phyloP scores from a whole-genome alignment of 2,113 vertebrate species.

The Clinocottus analis region DNA sequence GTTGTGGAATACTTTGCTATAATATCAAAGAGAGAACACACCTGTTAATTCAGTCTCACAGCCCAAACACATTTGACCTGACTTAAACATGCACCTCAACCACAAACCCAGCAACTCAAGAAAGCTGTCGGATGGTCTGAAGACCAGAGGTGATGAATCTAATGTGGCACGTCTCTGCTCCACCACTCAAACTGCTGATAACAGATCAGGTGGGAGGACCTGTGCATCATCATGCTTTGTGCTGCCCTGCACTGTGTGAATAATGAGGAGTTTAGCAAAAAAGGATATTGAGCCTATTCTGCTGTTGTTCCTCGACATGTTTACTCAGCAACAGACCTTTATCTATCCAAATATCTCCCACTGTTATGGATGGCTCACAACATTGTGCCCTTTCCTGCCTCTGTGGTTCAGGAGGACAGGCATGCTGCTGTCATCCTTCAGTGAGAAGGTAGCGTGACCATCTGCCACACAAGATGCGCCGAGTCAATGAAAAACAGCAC shows the following conservation, averaged over 20 bases:
- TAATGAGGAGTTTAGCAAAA: slow-evolving; percentile 60
- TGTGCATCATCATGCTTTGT: slow-evolving; percentile 54
- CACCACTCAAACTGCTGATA: slow-evolving; percentile 44
- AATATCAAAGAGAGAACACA: background rate
- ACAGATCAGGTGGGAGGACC: slow-evolving; percentile 47
- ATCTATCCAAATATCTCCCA: slow-evolving; percentile 36
- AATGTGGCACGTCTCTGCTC: slow-evolving; percentile 20
- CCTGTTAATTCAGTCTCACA: background rate
- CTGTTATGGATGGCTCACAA: slow-evolving; percentile 13
- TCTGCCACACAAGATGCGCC: slow-evolving; percentile 59
- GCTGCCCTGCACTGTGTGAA: slow-evolving; percentile 19
- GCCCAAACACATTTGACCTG: slow-evolving; percentile 49
- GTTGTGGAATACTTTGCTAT: background rate
- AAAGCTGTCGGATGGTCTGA: background rate
- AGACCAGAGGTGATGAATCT: slow-evolving; percentile 2
- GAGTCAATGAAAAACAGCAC: slow-evolving; percentile 35
- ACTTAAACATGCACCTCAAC: slow-evolving; percentile 37
- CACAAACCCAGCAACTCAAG: slow-evolving; percentile 6
- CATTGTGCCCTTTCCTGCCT: slow-evolving; percentile 21
- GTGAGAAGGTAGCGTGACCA: slow-evolving; percentile 63
- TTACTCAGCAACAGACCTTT: slow-evolving; percentile 36
- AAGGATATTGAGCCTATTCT: slow-evolving; percentile 35
- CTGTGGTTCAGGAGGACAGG: slow-evolving; percentile 27
- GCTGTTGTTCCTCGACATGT: slow-evolving; percentile 49
- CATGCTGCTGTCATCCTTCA: slow-evolving; percentile 45